These are phyloP conservation scores for Aporrectodea caliginosa DNA, from an alignment of 1,140 invertebrate species.

Conservation along the genomic window DNA sequence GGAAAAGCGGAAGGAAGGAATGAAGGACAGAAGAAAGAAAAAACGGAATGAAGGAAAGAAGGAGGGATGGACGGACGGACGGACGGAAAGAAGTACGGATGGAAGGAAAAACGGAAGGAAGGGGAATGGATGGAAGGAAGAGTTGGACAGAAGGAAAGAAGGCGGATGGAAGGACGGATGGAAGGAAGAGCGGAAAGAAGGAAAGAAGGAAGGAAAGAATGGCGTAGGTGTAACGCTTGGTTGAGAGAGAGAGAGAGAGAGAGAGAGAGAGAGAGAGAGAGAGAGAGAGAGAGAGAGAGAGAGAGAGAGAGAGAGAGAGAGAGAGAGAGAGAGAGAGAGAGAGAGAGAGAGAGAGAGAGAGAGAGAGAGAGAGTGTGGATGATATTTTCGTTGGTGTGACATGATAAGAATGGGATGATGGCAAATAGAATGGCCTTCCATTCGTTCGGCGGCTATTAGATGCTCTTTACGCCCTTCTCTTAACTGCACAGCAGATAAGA, in stretches of 20 bases:
- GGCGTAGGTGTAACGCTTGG: background rate
- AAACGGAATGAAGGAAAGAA: too few species aligned
- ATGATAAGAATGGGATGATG: background rate
- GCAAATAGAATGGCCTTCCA: background rate
- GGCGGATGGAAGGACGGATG: too few species aligned
- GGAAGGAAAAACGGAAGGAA: too few species aligned
- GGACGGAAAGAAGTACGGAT: too few species aligned
- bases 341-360: constrained; percentile 33
- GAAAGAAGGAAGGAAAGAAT: too few species aligned
- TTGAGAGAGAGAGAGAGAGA: constrained; percentile 19
- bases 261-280: constrained; percentile 19
- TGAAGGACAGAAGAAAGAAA: too few species aligned
- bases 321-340: constrained; percentile 36
- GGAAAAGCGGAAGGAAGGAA: too few species aligned
- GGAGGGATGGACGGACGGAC: too few species aligned
- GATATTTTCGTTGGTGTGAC: background rate
- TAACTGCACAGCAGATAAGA: background rate
- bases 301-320: constrained; percentile 34
- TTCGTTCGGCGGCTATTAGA: too few species aligned
- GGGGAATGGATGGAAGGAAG: too few species aligned
- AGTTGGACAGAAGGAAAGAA: too few species aligned
- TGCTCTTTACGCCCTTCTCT: background rate
- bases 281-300: constrained; percentile 27
- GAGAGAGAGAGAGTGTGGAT: constrained; percentile 28
- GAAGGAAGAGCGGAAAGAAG: too few species aligned